Evolutionary conservation across 2,888 invertebrate genomes (phyloP).

Genomic region (Arge pagana): DNA sequence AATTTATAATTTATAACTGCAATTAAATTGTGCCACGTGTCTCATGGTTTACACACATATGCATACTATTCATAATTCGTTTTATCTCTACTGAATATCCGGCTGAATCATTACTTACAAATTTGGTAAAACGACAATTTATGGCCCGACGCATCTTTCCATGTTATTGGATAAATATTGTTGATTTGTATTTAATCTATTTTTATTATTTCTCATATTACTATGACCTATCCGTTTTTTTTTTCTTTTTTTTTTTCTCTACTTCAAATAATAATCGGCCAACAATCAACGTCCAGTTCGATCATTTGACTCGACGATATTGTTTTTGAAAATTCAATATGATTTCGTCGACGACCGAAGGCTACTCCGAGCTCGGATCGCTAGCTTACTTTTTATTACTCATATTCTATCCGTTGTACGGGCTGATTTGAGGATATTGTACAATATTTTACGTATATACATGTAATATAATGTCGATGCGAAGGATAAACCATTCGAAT

Average conservation of each 20-base stretch:
- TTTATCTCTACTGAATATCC: constrained; percentile 45
- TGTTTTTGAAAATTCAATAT: neutral
- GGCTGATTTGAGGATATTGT: constrained; percentile 44
- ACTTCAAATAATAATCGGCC: constrained; percentile 33
- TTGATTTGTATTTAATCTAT: constrained; percentile 55
- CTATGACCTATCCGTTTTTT: constrained; percentile 7
- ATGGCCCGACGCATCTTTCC: constrained; percentile 19
- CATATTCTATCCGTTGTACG: constrained; percentile 16
- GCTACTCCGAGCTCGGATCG: too few species aligned
- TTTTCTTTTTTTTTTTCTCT: constrained; percentile 4
- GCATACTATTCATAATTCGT: constrained; percentile 47
- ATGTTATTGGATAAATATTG: constrained; percentile 42
- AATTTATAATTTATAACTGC: constrained; percentile 45
- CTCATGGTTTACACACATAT: constrained; percentile 45
- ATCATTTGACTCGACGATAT: constrained; percentile 24
- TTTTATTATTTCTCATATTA: constrained; percentile 51
- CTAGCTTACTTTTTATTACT: constrained; percentile 34
- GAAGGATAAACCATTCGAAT: constrained; percentile 29
- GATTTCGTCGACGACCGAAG: too few species aligned
- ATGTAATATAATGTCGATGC: constrained; percentile 48
- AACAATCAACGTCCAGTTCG: constrained; percentile 37
- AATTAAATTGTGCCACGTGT: constrained; percentile 53
- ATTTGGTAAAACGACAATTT: constrained; percentile 13
- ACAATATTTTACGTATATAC: constrained; percentile 53
- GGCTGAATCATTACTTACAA: constrained; percentile 33